phyloP scores from a whole-genome alignment of 2,888 invertebrate species.

The Stenichneumon culpator region DNA sequence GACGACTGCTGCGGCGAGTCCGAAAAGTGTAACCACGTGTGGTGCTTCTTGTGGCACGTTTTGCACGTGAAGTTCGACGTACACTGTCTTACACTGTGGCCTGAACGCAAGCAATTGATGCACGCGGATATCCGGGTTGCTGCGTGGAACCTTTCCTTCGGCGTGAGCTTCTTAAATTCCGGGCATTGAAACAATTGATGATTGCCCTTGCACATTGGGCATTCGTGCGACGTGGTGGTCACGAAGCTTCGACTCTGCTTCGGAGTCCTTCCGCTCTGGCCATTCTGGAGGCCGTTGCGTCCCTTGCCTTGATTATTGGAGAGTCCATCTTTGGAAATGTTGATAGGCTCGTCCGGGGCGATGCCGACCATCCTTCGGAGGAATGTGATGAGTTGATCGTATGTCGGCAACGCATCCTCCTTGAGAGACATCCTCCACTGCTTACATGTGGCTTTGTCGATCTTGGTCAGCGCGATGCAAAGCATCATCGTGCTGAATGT shows the following conservation, averaged over 20 bases:
- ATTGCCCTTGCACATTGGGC: neutral
- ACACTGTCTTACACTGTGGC: neutral
- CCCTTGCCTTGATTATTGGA: too few relatives aligned
- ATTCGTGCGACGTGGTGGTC: neutral
- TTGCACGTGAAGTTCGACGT: conserved; percentile 13
- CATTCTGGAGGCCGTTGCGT: neutral
- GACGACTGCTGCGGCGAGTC: neutral
- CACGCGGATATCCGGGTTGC: neutral
- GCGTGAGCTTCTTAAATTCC: conserved; percentile 12
- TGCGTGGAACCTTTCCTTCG: neutral
- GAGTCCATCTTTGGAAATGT: neutral
- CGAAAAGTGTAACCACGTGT: conserved; percentile 8
- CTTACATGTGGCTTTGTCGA: neutral
- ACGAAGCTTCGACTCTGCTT: conserved; percentile 7
- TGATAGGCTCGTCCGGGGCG: neutral
- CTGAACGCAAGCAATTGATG: conserved; percentile 10
- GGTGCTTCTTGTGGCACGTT: conserved; percentile 20
- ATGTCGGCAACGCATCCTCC: conserved; percentile 9
- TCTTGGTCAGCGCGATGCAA: neutral
- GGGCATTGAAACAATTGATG: conserved; percentile 9
- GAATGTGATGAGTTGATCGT: conserved; percentile 39
- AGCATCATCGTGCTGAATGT: conserved; percentile 27
- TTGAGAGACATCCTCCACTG: neutral
- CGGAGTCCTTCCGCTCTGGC: neutral
- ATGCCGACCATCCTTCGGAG: conserved; percentile 4